phyloP scores from a whole-genome alignment of 2,113 vertebrate species.

The Percopsis transmontana region DNA sequence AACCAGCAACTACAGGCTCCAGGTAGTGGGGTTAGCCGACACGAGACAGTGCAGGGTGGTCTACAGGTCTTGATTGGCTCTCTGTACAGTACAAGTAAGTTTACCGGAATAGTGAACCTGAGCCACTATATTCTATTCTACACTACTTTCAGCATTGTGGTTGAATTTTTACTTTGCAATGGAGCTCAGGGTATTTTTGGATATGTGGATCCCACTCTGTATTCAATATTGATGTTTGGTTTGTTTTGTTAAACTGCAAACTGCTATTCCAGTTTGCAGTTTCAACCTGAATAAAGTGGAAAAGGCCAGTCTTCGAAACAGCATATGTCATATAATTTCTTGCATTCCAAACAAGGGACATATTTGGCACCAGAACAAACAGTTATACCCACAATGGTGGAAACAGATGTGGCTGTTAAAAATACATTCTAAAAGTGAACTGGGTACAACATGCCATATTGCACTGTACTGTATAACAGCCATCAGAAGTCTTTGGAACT shows the following conservation, averaged over 20 bases:
- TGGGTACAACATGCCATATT: constrained; percentile 76
- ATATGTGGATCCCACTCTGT: background rate
- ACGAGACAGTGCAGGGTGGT: too few relatives aligned
- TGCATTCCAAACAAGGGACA: constrained; percentile 70
- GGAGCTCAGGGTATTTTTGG: background rate
- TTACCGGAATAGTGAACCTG: background rate
- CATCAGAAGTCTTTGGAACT: constrained; percentile 57
- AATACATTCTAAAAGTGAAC: constrained; percentile 73
- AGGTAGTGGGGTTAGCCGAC: too few relatives aligned
- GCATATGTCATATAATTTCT: constrained; percentile 73
- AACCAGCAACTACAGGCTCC: too few relatives aligned
- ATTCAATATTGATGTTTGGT: background rate
- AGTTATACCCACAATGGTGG: constrained; percentile 37
- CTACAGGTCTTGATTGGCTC: too few relatives aligned
- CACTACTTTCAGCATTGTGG: background rate
- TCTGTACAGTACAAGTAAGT: background rate
- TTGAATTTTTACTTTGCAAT: background rate
- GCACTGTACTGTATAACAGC: constrained; percentile 72
- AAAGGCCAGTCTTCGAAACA: constrained; percentile 41
- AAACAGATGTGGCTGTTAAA: constrained; percentile 75
- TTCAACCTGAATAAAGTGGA: constrained; percentile 28
- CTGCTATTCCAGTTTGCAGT: background rate
- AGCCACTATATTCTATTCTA: background rate
- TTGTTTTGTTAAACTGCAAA: constrained; percentile 21
- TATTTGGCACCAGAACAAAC: constrained; percentile 65